phyloP scores from a whole-genome alignment of 2,888 invertebrate species.

The Crocallis elinguaria region DNA sequence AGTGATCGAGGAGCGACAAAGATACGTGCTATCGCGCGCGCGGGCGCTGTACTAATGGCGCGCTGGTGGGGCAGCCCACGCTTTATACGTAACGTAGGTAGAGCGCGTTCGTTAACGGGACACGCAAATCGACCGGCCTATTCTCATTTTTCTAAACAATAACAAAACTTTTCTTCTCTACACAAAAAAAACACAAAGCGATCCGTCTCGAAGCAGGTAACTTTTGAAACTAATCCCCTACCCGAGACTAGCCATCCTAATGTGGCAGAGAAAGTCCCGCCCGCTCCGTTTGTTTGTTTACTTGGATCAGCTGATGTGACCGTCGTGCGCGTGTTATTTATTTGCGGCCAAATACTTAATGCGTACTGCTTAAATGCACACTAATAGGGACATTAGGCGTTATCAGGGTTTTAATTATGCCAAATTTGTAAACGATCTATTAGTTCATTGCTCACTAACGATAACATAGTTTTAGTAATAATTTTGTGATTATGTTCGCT shows the following conservation, averaged over 20 bases:
- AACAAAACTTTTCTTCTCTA: slow-evolving; percentile 62
- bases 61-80: slow-evolving; percentile 79
- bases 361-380: slow-evolving; percentile 3
- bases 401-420: slow-evolving; percentile 29
- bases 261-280: slow-evolving; percentile 45
- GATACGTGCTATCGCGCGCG: slow-evolving; percentile 81
- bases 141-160: slow-evolving; percentile 82
- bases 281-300: slow-evolving; percentile 63
- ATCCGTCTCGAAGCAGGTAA: slow-evolving; percentile 29
- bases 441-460: background rate
- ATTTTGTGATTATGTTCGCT: background rate
- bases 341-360: slow-evolving; percentile 25
- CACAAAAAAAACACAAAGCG: slow-evolving; percentile 48
- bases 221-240: slow-evolving; percentile 27
- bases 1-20: slow-evolving; percentile 72
- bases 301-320: slow-evolving; percentile 72
- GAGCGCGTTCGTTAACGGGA: slow-evolving; percentile 81
- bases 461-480: slow-evolving; percentile 5
- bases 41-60: slow-evolving; percentile 81
- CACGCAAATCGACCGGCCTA: slow-evolving; percentile 81
- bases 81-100: slow-evolving; percentile 82
- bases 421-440: slow-evolving; percentile 26
- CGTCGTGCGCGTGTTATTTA: slow-evolving; percentile 49
- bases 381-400: slow-evolving; percentile 18
- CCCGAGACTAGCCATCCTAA: slow-evolving; percentile 22